These are phyloP conservation scores for Okapia johnstoni DNA, from an alignment of 2,113 vertebrate species.

Conservation along the genomic window DNA sequence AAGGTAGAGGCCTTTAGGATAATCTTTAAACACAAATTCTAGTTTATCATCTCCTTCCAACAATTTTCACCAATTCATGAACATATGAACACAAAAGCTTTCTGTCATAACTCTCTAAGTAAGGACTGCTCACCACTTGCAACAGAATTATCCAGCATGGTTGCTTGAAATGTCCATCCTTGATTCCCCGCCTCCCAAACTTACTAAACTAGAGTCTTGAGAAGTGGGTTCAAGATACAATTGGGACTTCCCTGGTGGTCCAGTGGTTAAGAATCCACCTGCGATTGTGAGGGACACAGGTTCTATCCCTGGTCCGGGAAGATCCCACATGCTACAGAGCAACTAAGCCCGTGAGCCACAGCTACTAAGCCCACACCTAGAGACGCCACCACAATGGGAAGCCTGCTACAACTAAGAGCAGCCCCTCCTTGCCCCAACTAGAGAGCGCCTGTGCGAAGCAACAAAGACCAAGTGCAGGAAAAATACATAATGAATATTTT, in stretches of 20 bases:
- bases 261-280: not conserved
- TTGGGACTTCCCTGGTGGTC: not conserved
- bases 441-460: not conserved
- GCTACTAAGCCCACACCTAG: not conserved
- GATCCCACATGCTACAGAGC: not conserved
- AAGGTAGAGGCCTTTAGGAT: not conserved
- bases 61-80: not conserved
- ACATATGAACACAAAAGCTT: not conserved
- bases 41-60: not conserved
- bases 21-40: not conserved
- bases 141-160: not conserved
- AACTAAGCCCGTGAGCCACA: not conserved
- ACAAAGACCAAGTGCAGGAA: not conserved
- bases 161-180: not conserved
- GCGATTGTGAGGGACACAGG: not conserved
- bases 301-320: not conserved
- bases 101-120: not conserved
- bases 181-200: not conserved
- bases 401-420: not conserved
- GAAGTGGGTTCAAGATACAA: not conserved
- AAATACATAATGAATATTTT: not conserved
- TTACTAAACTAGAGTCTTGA: not conserved
- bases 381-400: not conserved
- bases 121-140: not conserved
- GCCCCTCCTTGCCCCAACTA: too few relatives aligned